phyloP scores from a whole-genome alignment of 2,113 vertebrate species.

The Myiopsitta monachus region DNA sequence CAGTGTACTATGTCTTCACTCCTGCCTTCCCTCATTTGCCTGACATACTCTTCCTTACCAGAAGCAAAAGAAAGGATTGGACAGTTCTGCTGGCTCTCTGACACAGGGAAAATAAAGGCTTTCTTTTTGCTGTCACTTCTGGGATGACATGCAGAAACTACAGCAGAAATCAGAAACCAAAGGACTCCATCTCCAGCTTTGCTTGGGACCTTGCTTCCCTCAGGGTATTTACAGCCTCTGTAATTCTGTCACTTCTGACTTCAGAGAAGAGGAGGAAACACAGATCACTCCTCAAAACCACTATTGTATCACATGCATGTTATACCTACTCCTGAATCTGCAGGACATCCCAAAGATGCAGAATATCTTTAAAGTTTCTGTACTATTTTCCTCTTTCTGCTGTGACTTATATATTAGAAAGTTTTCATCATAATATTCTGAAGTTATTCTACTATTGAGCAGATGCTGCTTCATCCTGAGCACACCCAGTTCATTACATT shows the following conservation, averaged over 20 bases:
- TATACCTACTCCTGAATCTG: background rate
- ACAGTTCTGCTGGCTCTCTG: background rate
- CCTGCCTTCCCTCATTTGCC: background rate
- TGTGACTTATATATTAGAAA: background rate
- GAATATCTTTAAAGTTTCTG: background rate
- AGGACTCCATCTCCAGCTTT: background rate
- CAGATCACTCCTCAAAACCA: background rate
- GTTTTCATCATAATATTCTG: background rate
- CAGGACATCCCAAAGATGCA: background rate
- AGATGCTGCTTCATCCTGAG: background rate
- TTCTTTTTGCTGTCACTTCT: background rate
- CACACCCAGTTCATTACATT: background rate
- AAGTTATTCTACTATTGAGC: background rate
- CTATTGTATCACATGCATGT: background rate
- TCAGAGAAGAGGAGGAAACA: background rate
- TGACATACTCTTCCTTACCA: background rate
- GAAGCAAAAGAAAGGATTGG: background rate
- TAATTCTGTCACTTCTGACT: background rate
- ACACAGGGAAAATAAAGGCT: background rate
- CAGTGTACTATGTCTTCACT: slow-evolving; percentile 23
- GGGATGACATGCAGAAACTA: background rate
- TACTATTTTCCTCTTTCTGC: background rate
- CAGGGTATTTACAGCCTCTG: background rate
- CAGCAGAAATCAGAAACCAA: slow-evolving; percentile 8
- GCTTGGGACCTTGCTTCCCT: background rate